Conservation (phyloP, 2,797 vertebrate species). For the Orientallactaga sibirica region DNA sequence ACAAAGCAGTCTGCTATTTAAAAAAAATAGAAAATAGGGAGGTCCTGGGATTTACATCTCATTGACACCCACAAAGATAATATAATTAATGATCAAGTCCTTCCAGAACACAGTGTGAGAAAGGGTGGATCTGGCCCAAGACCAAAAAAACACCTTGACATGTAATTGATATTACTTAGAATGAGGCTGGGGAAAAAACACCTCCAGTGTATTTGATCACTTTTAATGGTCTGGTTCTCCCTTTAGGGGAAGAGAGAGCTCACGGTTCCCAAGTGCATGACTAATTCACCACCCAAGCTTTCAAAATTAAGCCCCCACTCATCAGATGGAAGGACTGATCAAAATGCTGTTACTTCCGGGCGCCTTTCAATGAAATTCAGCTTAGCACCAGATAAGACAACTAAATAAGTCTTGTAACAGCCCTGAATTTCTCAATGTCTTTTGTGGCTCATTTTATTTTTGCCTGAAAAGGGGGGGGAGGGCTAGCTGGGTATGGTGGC, state of each 20-base stretch:
- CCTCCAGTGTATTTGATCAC: conserved; percentile 14
- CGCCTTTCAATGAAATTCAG: conserved; percentile 11
- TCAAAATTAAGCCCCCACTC: conserved; percentile 39
- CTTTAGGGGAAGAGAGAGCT: conserved; percentile 56
- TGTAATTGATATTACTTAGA: conserved; percentile 53
- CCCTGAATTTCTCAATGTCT: conserved; percentile 5
- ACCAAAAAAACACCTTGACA: conserved; percentile 9
- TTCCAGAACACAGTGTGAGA: conserved; percentile 12
- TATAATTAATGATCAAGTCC: background rate
- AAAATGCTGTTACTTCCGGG: background rate
- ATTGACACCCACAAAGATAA: conserved; percentile 35
- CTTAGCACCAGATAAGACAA: conserved; percentile 36
- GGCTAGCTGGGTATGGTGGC: background rate
- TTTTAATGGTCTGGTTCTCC: conserved; percentile 43
- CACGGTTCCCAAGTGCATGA: conserved; percentile 12
- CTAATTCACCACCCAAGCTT: conserved; percentile 29
- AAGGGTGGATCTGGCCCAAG: conserved; percentile 24
- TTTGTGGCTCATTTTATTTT: conserved; percentile 60
- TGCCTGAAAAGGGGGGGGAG: background rate
- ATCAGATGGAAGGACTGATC: background rate
- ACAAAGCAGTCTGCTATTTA: background rate
- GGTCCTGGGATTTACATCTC: conserved; percentile 5
- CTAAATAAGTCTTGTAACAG: background rate
- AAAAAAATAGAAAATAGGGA: conserved; percentile 45
- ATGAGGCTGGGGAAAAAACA: conserved; percentile 55